Evolutionary conservation across 2,113 vertebrate genomes (phyloP).

Genomic region (Oxyura jamaicensis): DNA sequence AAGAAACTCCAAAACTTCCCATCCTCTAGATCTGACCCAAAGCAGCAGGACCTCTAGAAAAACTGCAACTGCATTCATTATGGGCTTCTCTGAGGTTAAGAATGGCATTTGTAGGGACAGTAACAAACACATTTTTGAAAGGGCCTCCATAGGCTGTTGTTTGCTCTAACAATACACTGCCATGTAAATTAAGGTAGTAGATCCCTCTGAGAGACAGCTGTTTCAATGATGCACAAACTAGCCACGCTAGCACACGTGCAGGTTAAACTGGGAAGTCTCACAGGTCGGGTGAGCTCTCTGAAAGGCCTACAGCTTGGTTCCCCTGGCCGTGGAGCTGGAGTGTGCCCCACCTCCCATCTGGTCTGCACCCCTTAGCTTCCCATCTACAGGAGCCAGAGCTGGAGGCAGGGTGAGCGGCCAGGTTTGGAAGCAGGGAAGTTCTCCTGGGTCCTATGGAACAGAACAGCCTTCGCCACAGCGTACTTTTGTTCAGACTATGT

Average conservation of each 20-base stretch:
- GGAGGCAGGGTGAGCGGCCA: not conserved
- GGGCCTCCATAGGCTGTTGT: not conserved
- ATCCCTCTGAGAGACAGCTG: not conserved
- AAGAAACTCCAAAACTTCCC: not conserved
- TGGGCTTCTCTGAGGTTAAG: not conserved
- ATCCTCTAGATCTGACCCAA: not conserved
- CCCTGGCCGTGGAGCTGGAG: fast-evolving
- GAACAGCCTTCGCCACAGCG: not conserved
- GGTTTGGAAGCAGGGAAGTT: not conserved
- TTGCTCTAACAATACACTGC: not conserved
- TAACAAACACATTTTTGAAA: not conserved
- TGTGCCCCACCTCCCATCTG: too few species aligned
- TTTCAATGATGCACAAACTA: not conserved
- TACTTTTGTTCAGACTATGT: not conserved
- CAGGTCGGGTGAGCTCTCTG: not conserved
- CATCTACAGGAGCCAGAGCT: not conserved
- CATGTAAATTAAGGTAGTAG: not conserved
- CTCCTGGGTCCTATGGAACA: not conserved
- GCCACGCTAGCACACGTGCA: not conserved
- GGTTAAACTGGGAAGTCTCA: not conserved
- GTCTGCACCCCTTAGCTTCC: not conserved
- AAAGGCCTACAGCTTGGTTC: not conserved
- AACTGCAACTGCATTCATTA: not conserved
- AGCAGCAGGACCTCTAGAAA: not conserved
- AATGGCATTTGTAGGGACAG: not conserved